Percentiles rank a stretch among this genome's conserved stretches.
These are phyloP conservation scores for Xenopus petersii DNA, from an alignment of 2,797 vertebrate genomes.

Conservation along the genomic window DNA sequence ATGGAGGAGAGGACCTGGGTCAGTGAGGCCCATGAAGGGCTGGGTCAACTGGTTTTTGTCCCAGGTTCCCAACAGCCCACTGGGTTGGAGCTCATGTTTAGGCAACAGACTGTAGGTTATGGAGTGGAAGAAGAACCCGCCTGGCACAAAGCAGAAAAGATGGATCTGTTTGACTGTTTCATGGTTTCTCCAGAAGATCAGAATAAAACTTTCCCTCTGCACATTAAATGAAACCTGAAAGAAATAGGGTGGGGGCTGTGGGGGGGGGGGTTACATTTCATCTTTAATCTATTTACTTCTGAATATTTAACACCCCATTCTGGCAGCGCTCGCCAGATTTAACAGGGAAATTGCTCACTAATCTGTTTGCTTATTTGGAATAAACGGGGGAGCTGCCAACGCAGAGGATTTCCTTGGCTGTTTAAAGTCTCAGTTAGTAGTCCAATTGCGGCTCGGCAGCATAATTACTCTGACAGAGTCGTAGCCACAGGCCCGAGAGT, in stretches of 20 bases:
- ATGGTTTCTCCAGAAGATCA: constrained; percentile 42
- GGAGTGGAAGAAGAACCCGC: too few species aligned
- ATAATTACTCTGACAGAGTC: constrained; percentile 99
- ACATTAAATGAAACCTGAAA: constrained; percentile 76
- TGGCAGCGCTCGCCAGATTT: constrained; percentile 95
- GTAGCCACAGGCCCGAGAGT: constrained; percentile 98
- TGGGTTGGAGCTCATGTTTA: too few species aligned
- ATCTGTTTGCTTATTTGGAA: constrained; percentile 99
- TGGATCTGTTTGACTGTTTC: too few species aligned
- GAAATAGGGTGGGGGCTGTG: constrained; percentile 2
- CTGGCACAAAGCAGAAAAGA: too few species aligned
- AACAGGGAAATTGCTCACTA: constrained; percentile 98
- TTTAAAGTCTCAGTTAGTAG: constrained; percentile 98
- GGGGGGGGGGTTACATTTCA: constrained; percentile 71
- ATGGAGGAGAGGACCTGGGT: too few species aligned
- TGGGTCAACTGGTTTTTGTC: too few species aligned
- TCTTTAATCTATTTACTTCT: constrained; percentile 96
- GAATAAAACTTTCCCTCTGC: constrained; percentile 73
- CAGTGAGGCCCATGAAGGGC: too few species aligned
- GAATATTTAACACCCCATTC: constrained; percentile 88
- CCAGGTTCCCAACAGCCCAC: too few species aligned
- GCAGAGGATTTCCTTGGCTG: constrained; percentile 94
- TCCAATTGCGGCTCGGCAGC: constrained; percentile 97
- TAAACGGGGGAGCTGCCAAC: constrained; percentile 98
- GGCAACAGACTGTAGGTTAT: too few species aligned